Conservation (phyloP, 2,888 invertebrate species). For the Euplexia lucipara region DNA sequence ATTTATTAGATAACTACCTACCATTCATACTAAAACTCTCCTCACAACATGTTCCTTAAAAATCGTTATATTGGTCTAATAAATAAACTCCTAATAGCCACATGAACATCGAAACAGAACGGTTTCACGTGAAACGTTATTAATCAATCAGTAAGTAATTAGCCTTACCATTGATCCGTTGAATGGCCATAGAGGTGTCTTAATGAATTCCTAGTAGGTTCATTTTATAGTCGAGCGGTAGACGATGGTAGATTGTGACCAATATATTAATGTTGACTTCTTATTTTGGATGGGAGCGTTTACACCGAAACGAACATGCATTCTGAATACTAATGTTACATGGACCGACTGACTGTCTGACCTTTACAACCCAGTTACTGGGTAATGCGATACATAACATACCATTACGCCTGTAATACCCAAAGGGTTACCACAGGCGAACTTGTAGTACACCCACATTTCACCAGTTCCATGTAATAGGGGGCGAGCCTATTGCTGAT, state of each 20-base stretch:
- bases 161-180: slow-evolving; percentile 61
- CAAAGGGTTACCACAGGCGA: no score
- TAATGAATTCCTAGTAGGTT: slow-evolving; percentile 72
- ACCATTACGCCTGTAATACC: no score
- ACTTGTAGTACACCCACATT: no score
- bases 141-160: slow-evolving; percentile 55
- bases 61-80: slow-evolving; percentile 31
- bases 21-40: no score
- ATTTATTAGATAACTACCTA: no score
- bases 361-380: no score
- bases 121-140: slow-evolving; percentile 23
- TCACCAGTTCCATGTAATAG: no score
- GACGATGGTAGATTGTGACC: slow-evolving; percentile 60
- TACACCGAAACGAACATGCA: slow-evolving; percentile 62
- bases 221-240: slow-evolving; percentile 52
- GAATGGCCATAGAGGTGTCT: slow-evolving; percentile 63
- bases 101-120: slow-evolving; percentile 18
- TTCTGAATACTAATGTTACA: no score
- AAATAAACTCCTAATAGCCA: slow-evolving; percentile 41
- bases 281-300: slow-evolving; percentile 56
- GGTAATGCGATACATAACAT: no score
- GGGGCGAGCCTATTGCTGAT: no score
- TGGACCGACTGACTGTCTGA: no score
- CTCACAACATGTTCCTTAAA: no score
- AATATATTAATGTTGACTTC: slow-evolving; percentile 70